These are phyloP conservation scores for Gavia stellata DNA, from an alignment of 2,113 vertebrate genomes.

Conservation along the genomic window DNA sequence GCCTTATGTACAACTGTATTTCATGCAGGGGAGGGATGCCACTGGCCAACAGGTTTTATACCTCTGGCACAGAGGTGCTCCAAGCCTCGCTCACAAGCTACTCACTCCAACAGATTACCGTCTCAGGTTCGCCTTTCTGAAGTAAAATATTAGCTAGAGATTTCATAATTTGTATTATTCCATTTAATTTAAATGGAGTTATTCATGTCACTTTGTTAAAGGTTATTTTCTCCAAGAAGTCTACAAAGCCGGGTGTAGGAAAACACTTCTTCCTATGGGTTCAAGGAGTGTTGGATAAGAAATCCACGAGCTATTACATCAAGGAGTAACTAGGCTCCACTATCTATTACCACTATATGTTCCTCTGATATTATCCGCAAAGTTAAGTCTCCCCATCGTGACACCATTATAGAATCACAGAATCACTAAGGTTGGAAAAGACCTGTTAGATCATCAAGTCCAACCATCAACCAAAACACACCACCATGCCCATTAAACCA, in stretches of 20 bases:
- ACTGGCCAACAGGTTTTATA: background rate
- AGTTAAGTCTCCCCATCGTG: background rate
- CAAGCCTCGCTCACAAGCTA: background rate
- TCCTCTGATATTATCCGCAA: background rate
- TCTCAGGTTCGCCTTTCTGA: background rate
- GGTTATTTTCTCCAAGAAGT: background rate
- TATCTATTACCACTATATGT: background rate
- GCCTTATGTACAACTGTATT: background rate
- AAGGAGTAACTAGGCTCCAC: background rate
- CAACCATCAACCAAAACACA: no score
- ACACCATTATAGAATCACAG: no score
- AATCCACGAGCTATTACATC: background rate
- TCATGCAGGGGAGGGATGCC: background rate
- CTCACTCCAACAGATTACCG: background rate
- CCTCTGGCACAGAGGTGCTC: background rate
- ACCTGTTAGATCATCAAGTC: no score
- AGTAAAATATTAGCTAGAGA: background rate
- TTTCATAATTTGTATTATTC: background rate
- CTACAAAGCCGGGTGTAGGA: background rate
- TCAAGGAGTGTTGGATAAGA: background rate
- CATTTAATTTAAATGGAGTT: background rate
- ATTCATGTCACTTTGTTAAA: background rate
- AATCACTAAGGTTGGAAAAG: no score
- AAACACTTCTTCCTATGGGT: background rate
- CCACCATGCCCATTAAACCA: no score